Conservation (phyloP, 2,797 vertebrate genomes). For the Anomalospiza imberbis region DNA sequence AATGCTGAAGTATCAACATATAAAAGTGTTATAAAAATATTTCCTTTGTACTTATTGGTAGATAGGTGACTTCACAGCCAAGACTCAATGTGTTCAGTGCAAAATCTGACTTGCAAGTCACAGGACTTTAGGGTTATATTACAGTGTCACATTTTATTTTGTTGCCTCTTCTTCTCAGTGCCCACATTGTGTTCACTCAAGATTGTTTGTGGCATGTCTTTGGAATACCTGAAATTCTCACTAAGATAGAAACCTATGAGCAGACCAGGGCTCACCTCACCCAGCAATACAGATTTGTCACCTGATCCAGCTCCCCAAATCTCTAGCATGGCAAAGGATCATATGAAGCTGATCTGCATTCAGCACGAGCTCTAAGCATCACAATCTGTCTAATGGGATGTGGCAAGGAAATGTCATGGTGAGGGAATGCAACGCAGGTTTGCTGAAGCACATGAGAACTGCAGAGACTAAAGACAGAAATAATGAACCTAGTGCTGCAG, state of each 20-base stretch:
- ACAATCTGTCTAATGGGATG: neutral
- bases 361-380: neutral
- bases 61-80: neutral
- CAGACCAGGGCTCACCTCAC: neutral
- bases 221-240: neutral
- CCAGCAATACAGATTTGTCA: neutral
- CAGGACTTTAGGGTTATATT: neutral
- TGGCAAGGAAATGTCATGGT: neutral
- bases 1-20: neutral
- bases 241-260: neutral
- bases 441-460: neutral
- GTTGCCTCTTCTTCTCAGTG: neutral
- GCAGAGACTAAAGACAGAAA: neutral
- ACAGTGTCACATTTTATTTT: neutral
- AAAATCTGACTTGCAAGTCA: neutral
- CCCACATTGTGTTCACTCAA: fast-evolving
- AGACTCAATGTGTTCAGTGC: neutral
- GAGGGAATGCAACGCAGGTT: neutral
- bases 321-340: neutral
- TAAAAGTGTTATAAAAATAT: neutral
- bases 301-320: neutral
- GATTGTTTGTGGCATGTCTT: neutral
- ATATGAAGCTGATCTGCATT: fast-evolving
- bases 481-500: neutral
- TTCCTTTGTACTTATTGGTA: neutral